These are phyloP conservation scores for Hemistola chrysoprasaria DNA, from an alignment of 2,888 invertebrate genomes.

Conservation along the genomic window DNA sequence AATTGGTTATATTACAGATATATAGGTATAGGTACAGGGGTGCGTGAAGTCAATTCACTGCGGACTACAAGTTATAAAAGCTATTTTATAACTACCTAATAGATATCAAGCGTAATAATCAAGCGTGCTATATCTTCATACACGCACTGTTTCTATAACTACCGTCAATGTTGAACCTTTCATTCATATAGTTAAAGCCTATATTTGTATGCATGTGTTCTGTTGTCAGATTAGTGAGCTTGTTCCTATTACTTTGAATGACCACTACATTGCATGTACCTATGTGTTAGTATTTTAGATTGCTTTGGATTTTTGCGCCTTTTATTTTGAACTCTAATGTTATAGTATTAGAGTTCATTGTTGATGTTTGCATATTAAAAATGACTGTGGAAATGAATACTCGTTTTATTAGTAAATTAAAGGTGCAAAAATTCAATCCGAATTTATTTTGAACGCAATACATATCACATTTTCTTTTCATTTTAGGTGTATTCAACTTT, in stretches of 20 bases:
- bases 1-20: no score
- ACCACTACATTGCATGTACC: slow-evolving; percentile 65
- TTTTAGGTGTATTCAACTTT: slow-evolving; percentile 83
- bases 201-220: slow-evolving; percentile 38
- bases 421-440: slow-evolving; percentile 48
- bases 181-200: slow-evolving; percentile 1
- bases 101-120: no score
- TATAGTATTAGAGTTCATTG: background rate
- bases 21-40: no score
- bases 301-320: slow-evolving; percentile 49
- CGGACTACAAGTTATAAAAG: no score
- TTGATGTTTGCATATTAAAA: background rate
- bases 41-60: no score
- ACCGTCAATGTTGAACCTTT: background rate
- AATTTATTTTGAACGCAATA: slow-evolving; percentile 47
- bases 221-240: slow-evolving; percentile 31
- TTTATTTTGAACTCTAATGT: slow-evolving; percentile 24
- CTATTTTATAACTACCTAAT: no score
- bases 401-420: slow-evolving; percentile 23
- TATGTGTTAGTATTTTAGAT: slow-evolving; percentile 45
- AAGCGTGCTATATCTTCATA: slow-evolving; percentile 1
- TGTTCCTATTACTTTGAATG: slow-evolving; percentile 57
- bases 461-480: slow-evolving; percentile 79
- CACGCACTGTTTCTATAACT: background rate
- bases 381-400: no score